These are phyloP conservation scores for Sinopyrophorus schimmeli DNA, from an alignment of 2,888 invertebrate genomes.

Conservation along the genomic window DNA sequence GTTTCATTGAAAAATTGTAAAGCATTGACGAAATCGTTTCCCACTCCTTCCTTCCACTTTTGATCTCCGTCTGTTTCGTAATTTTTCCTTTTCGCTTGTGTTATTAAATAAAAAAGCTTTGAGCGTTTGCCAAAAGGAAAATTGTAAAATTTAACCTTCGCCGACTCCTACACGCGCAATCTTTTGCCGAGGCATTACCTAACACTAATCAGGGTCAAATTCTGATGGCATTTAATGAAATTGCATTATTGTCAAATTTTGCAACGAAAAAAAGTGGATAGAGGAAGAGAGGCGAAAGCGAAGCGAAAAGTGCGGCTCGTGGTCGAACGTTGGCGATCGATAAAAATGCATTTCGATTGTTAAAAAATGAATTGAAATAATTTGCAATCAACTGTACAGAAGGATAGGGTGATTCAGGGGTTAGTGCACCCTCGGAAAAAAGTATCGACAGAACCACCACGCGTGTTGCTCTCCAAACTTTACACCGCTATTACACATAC, in stretches of 20 bases:
- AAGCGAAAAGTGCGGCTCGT: background rate
- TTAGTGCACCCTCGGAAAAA: conserved; percentile 37
- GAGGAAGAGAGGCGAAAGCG: too few relatives aligned
- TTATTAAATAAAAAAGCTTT: too few relatives aligned
- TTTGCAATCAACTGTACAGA: conserved; percentile 36
- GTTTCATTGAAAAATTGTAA: conserved; percentile 20
- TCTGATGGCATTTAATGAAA: too few relatives aligned
- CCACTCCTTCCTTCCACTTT: too few relatives aligned
- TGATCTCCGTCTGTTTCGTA: too few relatives aligned
- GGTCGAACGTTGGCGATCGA: too few relatives aligned
- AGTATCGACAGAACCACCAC: conserved; percentile 32
- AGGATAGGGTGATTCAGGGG: conserved; percentile 35
- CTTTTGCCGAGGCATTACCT: conserved; percentile 26
- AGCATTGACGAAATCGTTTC: too few relatives aligned
- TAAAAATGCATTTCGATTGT: conserved; percentile 5
- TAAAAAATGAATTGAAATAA: conserved; percentile 30
- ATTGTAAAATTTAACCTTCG: conserved; percentile 24
- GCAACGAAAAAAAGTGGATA: too few relatives aligned
- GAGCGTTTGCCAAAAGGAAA: conserved; percentile 19
- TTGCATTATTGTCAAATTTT: too few relatives aligned
- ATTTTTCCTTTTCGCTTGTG: too few relatives aligned
- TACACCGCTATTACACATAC: conserved; percentile 12
- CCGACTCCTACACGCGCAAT: conserved; percentile 19
- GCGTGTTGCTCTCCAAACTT: conserved; percentile 20
- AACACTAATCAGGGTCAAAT: conserved; percentile 26